Evolutionary conservation across 2,113 vertebrate genomes (phyloP).

Genomic region (Seriola dumerili): DNA sequence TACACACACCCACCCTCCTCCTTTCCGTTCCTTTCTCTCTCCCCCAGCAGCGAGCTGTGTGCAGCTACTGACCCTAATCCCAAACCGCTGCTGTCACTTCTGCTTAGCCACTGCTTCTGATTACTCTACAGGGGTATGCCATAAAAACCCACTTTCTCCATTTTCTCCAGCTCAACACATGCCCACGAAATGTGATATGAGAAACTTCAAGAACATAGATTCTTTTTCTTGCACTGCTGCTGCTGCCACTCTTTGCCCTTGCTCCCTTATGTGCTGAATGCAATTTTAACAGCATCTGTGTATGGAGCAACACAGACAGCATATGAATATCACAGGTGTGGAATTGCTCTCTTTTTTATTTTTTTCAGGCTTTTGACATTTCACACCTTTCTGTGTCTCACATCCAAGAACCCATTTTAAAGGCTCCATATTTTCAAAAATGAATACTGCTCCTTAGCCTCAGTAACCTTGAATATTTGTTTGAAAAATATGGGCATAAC

Average conservation of each 20-base stretch:
- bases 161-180: slow-evolving; percentile 51
- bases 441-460: background rate
- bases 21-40: slow-evolving; percentile 10
- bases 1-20: too few relatives aligned
- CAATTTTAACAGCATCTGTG: slow-evolving; percentile 20
- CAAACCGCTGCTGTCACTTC: slow-evolving; percentile 70
- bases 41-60: slow-evolving; percentile 22
- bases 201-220: slow-evolving; percentile 29
- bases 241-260: slow-evolving; percentile 22
- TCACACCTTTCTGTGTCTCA: slow-evolving; percentile 23
- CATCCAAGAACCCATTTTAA: background rate
- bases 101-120: slow-evolving; percentile 60
- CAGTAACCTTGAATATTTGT: slow-evolving; percentile 7
- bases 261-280: background rate
- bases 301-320: background rate
- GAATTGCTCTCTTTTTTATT: slow-evolving; percentile 26
- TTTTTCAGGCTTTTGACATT: slow-evolving; percentile 13
- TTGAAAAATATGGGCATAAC: background rate
- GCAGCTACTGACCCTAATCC: slow-evolving; percentile 69
- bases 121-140: slow-evolving; percentile 57
- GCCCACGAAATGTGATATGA: slow-evolving; percentile 48
- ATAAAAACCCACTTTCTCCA: slow-evolving; percentile 54
- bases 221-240: background rate
- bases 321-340: slow-evolving; percentile 43
- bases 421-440: background rate